Evolutionary conservation across 2,113 vertebrate genomes (phyloP), one percentile per base, ranked within the genome.

Genomic region (Microcebus griseorufus): DNA sequence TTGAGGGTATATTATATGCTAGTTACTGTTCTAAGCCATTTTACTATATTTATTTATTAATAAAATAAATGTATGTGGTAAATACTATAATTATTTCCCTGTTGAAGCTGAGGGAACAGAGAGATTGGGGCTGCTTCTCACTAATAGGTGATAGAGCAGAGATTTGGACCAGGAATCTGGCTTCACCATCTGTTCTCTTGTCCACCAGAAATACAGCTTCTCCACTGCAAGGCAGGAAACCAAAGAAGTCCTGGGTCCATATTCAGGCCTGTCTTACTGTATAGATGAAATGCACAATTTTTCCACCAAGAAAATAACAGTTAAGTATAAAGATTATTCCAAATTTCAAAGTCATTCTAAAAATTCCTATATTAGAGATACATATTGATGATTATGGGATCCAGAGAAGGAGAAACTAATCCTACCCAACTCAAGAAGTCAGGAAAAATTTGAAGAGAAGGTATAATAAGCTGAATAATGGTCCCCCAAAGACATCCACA

Each of bases 341-440:
- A 80, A 80, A 82, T 67, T 93, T 90, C 48, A 72, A 83, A 93
- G 11, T 14, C 9, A 12, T 64, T 96, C 29, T 37, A n/a, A 94
- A 90, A 94, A 42, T 51, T 55, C 2, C 9, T 14, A 58, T 53
- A 39, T 65, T 51, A 76, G 72, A 84, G 25, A 27, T 48, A 69
- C 3, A 62, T 20, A 42, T 3, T 51, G 5, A 80, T 0, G 4
- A 23, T 37, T 80, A 9, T 65, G 27, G 9, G 10, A 64, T 48
- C n/a, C 29, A 81, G 64, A 97, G 84, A 58, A 70, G 80, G 62
- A 84, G 4, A 76, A 94, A 37, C 2, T n/a, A 93, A 92, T 51
- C 86, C 16, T 48, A 18, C 53, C 1, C 17, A 82, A 94, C 5
- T 55, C 13, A 87, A 72, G 8, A 92, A 14, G 6, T 70, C 55